phyloP scores from a whole-genome alignment of 2,113 vertebrate genomes.

The Tringa solitaria region DNA sequence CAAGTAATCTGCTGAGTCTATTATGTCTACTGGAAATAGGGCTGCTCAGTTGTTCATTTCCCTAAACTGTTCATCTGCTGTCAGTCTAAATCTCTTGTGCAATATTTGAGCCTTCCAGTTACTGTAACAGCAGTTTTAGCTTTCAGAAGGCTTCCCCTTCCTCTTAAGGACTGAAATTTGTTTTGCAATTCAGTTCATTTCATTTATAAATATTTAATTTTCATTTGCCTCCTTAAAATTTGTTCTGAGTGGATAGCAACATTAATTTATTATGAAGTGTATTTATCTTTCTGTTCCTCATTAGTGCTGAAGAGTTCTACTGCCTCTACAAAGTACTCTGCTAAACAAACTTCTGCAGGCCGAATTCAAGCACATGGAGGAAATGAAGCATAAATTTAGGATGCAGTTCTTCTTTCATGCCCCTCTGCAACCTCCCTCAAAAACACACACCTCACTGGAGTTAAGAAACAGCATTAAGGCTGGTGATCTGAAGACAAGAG shows the following conservation, averaged over 20 bases:
- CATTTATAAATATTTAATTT: slow-evolving; percentile 70
- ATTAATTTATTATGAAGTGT: slow-evolving; percentile 67
- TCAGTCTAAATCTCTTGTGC: slow-evolving; percentile 52
- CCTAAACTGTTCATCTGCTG: slow-evolving; percentile 37
- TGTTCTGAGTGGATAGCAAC: slow-evolving; percentile 46
- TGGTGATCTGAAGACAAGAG: neutral
- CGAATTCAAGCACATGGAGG: neutral
- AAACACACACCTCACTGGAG: neutral
- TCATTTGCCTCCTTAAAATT: slow-evolving; percentile 36
- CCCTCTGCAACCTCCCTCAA: neutral
- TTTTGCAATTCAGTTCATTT: slow-evolving; percentile 54
- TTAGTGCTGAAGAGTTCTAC: slow-evolving; percentile 17
- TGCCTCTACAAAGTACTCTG: slow-evolving; percentile 16
- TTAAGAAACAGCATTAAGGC: neutral
- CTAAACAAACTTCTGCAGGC: slow-evolving; percentile 28
- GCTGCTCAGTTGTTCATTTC: neutral
- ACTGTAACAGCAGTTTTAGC: slow-evolving; percentile 59
- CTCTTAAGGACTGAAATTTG: slow-evolving; percentile 39
- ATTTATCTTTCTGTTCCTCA: slow-evolving; percentile 45
- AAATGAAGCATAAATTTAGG: neutral
- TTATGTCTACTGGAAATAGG: neutral
- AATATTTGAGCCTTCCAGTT: slow-evolving; percentile 51
- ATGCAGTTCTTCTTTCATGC: neutral
- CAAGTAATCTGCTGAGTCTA: neutral
- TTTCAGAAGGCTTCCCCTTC: slow-evolving; percentile 56